Evolutionary conservation across 64 coral and sea anemone species (phyloP), one percentile per base, ranked within the genome.

Genomic region (Porites lutea): DNA sequence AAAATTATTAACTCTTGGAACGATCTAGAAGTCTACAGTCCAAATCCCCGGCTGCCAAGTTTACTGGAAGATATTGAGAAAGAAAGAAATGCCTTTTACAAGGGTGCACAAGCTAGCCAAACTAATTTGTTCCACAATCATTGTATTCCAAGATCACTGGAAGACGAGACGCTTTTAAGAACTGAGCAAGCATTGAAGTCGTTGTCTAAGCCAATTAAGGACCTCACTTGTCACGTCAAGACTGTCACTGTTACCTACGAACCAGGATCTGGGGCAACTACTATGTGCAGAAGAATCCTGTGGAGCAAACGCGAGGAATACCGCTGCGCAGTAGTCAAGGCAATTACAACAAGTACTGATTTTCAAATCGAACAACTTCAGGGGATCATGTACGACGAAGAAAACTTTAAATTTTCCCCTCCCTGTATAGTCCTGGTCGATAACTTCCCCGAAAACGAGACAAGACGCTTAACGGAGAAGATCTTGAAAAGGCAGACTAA

Each of bases 251-350:
- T 92, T 9, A 68, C 80, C 1, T 92, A 92, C 72, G 90, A 92
- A 77, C 70, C 69, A 12, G 90, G 90, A 44, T 92, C 90, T 64
- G 90, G 90, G 15, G 90, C 90, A 64, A 92, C 90, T 22, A 92
- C 90, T 8, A 59, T 92, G 5, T 92, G 90, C 13, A 51, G 90
- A 22, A 72, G 81, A 77, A 77, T 92, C 74, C 14, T 92, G 57
- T 92, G 90, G 90, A 77, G 87, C 45, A 92, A 76, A 7, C 67
- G 90, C 2, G 54, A 59, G 12, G 81, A 75, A 0, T 78, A 86
- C 44, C 79, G 90, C 2, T 92, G 90, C 77, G 90, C 90, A 18
- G 82, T 92, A 3, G 90, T 92, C 4, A 92, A 92, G 27, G 81
- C 90, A n/a, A 62, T 92, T 16, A 82, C 90, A 8, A 12, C 79